phyloP scores from a whole-genome alignment of 1,140 invertebrate genomes.

The Maconellicoccus hirsutus region DNA sequence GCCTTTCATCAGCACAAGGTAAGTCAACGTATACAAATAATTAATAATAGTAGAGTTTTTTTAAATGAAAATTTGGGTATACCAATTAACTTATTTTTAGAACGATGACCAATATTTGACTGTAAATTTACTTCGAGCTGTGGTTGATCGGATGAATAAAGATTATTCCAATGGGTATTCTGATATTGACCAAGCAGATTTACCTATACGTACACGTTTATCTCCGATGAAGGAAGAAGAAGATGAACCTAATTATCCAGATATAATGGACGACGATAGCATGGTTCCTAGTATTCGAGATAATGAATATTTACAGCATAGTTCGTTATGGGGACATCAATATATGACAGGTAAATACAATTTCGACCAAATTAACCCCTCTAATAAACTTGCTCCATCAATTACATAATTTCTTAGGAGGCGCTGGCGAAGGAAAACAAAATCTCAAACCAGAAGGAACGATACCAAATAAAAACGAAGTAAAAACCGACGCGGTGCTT shows the following conservation, averaged over 20 bases:
- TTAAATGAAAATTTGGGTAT: too few relatives aligned
- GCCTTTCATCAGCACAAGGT: background rate
- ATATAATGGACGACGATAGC: conserved; percentile 18
- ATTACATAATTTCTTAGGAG: conserved; percentile 48
- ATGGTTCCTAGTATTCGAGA: conserved; percentile 58
- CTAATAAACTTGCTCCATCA: too few relatives aligned
- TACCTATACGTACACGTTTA: conserved; percentile 5
- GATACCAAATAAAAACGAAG: conserved; percentile 52
- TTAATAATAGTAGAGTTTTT: too few relatives aligned
- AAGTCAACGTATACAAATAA: background rate
- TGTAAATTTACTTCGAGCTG: background rate
- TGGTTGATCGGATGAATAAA: conserved; percentile 12
- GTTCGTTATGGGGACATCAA: conserved; percentile 73
- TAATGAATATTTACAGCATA: conserved; percentile 81
- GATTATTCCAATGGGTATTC: background rate
- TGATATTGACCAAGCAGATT: background rate
- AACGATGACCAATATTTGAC: conserved; percentile 2
- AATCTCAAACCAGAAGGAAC: conserved; percentile 45
- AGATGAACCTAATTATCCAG: conserved; percentile 18
- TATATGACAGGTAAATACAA: conserved; percentile 47
- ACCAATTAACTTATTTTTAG: background rate
- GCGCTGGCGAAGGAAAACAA: conserved; percentile 61
- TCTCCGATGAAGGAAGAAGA: conserved; percentile 13
- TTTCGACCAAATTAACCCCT: background rate
- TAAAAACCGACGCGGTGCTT: conserved; percentile 81